Conservation (phyloP, 2,797 vertebrate genomes). For the Spea hammondii region DNA sequence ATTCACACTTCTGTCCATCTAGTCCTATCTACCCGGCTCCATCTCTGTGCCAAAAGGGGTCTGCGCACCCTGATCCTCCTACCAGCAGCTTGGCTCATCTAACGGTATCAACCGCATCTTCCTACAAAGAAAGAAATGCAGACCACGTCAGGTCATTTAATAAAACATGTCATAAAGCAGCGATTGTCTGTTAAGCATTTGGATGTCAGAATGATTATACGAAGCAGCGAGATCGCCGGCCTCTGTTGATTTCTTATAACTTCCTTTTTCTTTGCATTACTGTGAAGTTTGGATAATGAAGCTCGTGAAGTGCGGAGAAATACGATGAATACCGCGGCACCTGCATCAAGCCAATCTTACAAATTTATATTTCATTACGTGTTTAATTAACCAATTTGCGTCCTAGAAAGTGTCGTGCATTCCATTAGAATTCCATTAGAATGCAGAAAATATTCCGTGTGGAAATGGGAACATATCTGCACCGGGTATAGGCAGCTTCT, state of each 20-base stretch:
- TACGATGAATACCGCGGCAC: neutral
- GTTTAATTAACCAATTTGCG: no score
- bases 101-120: neutral
- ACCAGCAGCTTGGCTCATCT: neutral
- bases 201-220: neutral
- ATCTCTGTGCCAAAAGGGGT: neutral
- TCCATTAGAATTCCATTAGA: no score
- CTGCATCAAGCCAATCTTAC: neutral
- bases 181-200: conserved; percentile 4
- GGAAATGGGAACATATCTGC: no score
- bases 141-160: conserved; percentile 8
- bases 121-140: neutral
- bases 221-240: neutral
- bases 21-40: conserved; percentile 14
- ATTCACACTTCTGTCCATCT: neutral
- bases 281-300: conserved; percentile 9
- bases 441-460: no score
- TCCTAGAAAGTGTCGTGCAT: no score
- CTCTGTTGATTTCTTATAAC: neutral
- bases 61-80: neutral
- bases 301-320: neutral
- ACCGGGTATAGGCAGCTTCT: no score
- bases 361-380: no score
- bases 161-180: conserved; percentile 13
- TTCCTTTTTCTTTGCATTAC: neutral